Base-by-base conservation (phyloP, 1,140 invertebrate species). In the Paralvinella palmiformis region DNA sequence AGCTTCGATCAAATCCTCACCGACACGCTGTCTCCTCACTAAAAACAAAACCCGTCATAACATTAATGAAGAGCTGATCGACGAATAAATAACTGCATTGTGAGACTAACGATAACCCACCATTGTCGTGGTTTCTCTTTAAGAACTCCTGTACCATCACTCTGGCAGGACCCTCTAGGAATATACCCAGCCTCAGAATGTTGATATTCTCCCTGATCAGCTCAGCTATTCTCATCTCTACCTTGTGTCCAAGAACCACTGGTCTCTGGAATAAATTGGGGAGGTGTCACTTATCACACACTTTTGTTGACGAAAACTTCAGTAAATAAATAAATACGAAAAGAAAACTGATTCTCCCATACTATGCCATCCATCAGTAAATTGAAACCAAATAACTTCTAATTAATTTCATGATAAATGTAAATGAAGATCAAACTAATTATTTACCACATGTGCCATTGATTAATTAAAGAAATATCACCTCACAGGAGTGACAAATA, bases 201-300 rank as follows among this genome's bases (percentile, higher is more conserved):
- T 90, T 92, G 22, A 90, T 86, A 84, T 98, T 98, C 76, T 94
- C 89, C 80, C 94, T 91, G 64, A 98, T 87, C 68, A 96, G 82
- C 73, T 91, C 87, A 50, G 92, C 94, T 68, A 98, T 93, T 85
- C 95, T 91, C 91, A 96, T 97, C 86, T 98, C 95, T 69, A 92
- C 92, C 85, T 96, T 96, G 82, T 96, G 96, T 71, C 95, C 94
- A 70, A 98, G 85, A 64, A 96, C 88, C 84, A 90, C 87, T 72
- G 92, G 92, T 85, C 94, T 89, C 92, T 97, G 80, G 1, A 79
- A 79, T 69, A 66, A 57, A 45, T 68, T 63, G 6, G 48, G 65
- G 59, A 66, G 64, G 35, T 59, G 31, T 15, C 58, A 60, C 45
- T 10, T 13, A 33, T 55, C 20, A 41, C 13, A 59, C 13, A 10